phyloP scores from a whole-genome alignment of 2,113 vertebrate species.

The Elanoides forficatus region DNA sequence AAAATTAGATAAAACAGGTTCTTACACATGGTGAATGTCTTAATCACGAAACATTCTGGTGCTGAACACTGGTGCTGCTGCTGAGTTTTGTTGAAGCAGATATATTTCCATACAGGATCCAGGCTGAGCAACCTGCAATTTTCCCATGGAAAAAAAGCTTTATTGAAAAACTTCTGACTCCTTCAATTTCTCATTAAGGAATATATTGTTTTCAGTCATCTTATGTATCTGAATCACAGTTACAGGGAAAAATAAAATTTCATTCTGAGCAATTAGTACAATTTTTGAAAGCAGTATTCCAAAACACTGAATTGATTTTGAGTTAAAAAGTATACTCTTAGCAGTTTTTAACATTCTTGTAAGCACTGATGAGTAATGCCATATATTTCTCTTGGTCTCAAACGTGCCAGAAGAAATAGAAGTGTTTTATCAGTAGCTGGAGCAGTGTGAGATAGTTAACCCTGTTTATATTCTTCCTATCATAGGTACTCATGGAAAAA shows the following conservation, averaged over 20 bases:
- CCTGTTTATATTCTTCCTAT: background rate
- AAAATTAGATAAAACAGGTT: background rate
- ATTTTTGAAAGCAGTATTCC: background rate
- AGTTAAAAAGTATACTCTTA: background rate
- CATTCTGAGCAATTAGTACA: background rate
- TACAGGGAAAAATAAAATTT: background rate
- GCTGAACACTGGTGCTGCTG: background rate
- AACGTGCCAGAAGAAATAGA: background rate
- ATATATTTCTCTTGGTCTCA: background rate
- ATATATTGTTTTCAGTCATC: background rate
- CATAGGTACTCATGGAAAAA: background rate
- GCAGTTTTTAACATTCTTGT: background rate
- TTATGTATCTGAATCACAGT: background rate
- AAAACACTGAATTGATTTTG: background rate
- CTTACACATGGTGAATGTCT: background rate
- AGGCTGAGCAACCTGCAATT: background rate
- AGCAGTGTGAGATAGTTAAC: background rate
- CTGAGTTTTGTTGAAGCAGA: background rate
- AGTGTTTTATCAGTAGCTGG: background rate
- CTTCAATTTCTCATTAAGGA: background rate
- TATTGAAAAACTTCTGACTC: accelerated
- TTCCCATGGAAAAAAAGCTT: background rate
- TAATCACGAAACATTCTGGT: background rate
- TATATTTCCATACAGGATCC: background rate
- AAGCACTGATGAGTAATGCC: background rate